Percentiles rank a stretch among this genome's conserved stretches.
These are phyloP conservation scores for Cotesia vestalis DNA, from an alignment of 1,140 invertebrate genomes.

Conservation along the genomic window DNA sequence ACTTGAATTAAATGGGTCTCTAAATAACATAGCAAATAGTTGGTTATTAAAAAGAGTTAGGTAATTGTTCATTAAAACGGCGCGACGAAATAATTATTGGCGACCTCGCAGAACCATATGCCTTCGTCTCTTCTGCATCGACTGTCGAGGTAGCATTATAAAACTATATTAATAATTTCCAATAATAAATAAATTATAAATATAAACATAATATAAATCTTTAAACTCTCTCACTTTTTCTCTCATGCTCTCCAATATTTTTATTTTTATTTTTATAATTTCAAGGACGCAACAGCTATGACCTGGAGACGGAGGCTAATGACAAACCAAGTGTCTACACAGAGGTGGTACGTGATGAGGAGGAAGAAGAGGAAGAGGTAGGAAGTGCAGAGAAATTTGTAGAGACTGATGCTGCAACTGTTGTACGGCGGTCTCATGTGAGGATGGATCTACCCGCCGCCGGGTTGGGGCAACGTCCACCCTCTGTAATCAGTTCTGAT, in stretches of 20 bases:
- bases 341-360: conserved; percentile 42
- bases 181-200: conserved; percentile 15
- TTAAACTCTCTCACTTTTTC: conserved; percentile 21
- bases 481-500: conserved; percentile 64
- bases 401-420: conserved; percentile 59
- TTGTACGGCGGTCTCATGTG: conserved; percentile 60
- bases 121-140: conserved; percentile 67
- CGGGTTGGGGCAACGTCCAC: conserved; percentile 69
- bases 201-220: conserved; percentile 4
- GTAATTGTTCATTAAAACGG: conserved; percentile 25
- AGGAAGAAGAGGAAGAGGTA: conserved; percentile 43
- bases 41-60: conserved; percentile 4
- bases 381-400: conserved; percentile 52
- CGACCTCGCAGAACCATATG: conserved; percentile 56
- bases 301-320: conserved; percentile 57
- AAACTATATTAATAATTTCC: conserved; percentile 17
- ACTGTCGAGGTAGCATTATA: conserved; percentile 66
- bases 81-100: conserved; percentile 31
- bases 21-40: neutral
- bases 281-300: conserved; percentile 62
- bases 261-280: conserved; percentile 38
- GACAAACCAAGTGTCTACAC: conserved; percentile 51
- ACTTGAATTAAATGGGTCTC: neutral
- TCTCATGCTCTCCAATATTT: neutral
- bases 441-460: conserved; percentile 70